Evolutionary conservation across 2,113 vertebrate species (phyloP).

Genomic region (Bubo blakistoni): DNA sequence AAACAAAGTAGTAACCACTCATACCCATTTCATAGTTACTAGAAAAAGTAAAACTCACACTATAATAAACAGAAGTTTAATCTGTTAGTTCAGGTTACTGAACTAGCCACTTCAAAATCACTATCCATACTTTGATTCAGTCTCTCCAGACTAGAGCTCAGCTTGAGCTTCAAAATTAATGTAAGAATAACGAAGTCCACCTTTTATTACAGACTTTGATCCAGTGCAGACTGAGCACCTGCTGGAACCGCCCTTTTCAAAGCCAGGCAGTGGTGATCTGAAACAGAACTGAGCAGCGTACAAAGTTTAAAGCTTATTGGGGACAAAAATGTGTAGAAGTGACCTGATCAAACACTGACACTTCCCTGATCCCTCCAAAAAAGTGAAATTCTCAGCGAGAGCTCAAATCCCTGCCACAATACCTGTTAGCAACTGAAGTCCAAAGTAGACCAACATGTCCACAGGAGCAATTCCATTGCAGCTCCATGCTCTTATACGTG

Average conservation of each 20-base stretch:
- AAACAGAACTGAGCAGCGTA: not conserved
- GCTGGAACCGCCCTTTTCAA: not conserved
- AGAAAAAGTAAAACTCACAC: not conserved
- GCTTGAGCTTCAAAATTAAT: not conserved
- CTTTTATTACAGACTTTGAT: rapidly evolving
- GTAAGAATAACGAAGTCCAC: not conserved
- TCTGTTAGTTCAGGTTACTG: not conserved
- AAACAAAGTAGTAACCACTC: not conserved
- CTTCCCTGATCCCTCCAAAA: not conserved
- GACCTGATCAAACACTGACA: not conserved
- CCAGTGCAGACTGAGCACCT: not conserved
- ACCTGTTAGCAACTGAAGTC: not conserved
- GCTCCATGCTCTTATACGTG: not conserved
- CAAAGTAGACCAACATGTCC: not conserved
- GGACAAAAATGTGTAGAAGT: not conserved
- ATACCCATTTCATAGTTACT: not conserved
- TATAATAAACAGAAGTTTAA: not conserved
- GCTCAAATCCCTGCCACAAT: not conserved
- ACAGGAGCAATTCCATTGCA: not conserved
- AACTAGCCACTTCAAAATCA: not conserved
- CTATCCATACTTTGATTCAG: not conserved
- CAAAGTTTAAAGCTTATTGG: not conserved
- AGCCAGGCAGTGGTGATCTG: not conserved
- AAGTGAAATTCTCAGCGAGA: not conserved
- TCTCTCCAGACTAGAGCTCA: not conserved